Percentiles rank a stretch among this genome's conserved stretches.
Conservation (phyloP, 1,140 invertebrate species). For the Philaenus spumarius region DNA sequence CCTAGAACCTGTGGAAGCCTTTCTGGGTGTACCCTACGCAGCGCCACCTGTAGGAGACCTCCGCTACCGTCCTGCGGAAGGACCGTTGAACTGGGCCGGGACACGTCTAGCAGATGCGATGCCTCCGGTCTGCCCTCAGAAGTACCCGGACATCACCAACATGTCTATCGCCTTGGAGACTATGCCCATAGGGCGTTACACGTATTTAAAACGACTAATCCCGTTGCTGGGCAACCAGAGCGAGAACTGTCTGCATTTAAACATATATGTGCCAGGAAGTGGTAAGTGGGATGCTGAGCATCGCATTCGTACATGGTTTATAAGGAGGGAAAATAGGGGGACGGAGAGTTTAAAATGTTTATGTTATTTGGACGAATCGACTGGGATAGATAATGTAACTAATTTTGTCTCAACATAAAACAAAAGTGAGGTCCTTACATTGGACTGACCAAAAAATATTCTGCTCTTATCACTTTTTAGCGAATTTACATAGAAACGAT, state of each 20-base stretch:
- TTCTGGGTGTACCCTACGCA: constrained; percentile 77
- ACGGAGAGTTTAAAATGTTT: no score
- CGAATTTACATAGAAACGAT: no score
- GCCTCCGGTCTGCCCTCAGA: constrained; percentile 71
- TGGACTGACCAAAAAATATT: no score
- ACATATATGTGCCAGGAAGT: constrained; percentile 79
- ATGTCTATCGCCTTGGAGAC: constrained; percentile 54
- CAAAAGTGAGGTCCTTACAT: no score
- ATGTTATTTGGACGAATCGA: no score
- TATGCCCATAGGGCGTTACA: constrained; percentile 63
- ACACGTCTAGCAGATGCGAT: constrained; percentile 69
- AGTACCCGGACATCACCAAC: constrained; percentile 63
- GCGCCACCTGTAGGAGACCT: constrained; percentile 63
- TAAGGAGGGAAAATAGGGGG: no score
- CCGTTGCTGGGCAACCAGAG: constrained; percentile 68
- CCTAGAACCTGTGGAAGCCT: constrained; percentile 73
- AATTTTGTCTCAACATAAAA: no score
- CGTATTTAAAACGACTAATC: constrained; percentile 54
- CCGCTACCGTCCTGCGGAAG: constrained; percentile 62
- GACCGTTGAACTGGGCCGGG: constrained; percentile 60
- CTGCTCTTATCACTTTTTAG: no score
- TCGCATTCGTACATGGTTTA: no score
- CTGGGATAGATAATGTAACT: no score
- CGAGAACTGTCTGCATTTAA: constrained; percentile 86
- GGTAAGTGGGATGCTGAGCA: no score